Base-by-base conservation (phyloP, 2,797 vertebrate species). In the Synaphobranchus kaupii region DNA sequence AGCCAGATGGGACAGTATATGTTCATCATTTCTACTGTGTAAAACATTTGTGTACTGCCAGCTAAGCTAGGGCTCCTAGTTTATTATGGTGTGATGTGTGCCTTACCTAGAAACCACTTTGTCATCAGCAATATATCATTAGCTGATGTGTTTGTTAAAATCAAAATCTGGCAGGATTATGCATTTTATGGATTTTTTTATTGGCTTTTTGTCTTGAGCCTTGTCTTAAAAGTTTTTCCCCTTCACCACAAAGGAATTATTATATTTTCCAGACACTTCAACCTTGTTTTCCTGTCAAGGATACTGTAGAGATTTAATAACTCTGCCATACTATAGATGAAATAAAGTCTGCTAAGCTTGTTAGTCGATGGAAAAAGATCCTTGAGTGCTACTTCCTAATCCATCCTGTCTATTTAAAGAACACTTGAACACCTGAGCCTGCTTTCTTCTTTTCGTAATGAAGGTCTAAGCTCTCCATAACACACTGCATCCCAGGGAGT, bases 241-340 rank as follows among this genome's bases (percentile, higher is more conserved):
- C 5, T 76, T 48, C 44, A 10, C 39, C 44, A 47, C 76, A 80
- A 1, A 80, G 39, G 76, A 80, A 80, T 48, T 25, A 48, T 20
- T 80, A 73, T 80, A 47, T 81, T 81, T 81, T 50, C 22, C 22
- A 81, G 25, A 81, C 78, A 25, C 20, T 50, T 81, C 25, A 81
- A 81, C 47, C 25, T 50, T 81, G 44, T 81, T 81, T 81, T 25
- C 47, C 25, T n/a, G 78, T 81, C 44, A 48, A 81, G 78, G 78
- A 50, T 81, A 20, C 22, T 81, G 44, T n/a, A 25, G 78, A 81
- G 78, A 81, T 81, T 81, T 81, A 50, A 81, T 81, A 81, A 81
- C 78, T 81, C 20, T 20, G 44, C 78, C 15, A 25, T 50, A 81
- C 78, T 81, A 25, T 81, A 50, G 78, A 81, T 81, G 44, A 81